Percentiles rank a stretch among this genome's conserved stretches.
Evolutionary conservation across 2,113 vertebrate species (phyloP).

Genomic region (Elachura formosa): DNA sequence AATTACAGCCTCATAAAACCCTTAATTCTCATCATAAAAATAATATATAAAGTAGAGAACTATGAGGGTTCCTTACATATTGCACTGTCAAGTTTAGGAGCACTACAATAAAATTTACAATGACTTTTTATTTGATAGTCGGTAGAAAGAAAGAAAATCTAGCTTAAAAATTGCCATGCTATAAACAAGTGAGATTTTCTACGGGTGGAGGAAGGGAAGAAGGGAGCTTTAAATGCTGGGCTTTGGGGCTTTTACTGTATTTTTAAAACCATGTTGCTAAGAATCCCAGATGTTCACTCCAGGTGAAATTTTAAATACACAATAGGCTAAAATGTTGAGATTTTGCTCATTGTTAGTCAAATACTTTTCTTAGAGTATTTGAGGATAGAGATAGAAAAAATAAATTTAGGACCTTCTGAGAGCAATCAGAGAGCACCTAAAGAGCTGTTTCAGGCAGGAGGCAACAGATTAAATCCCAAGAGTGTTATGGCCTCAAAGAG

Average conservation of each 20-base stretch:
- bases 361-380: neutral
- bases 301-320: conserved; percentile 19
- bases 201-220: neutral
- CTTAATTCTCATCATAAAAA: conserved; percentile 77
- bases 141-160: conserved; percentile 34
- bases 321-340: conserved; percentile 18
- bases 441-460: neutral
- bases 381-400: neutral
- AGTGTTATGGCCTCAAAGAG: neutral
- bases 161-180: conserved; percentile 55
- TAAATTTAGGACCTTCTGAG: neutral
- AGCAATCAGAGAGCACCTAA: neutral
- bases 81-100: conserved; percentile 72
- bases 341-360: neutral
- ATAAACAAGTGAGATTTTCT: conserved; percentile 61
- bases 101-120: conserved; percentile 72
- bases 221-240: neutral
- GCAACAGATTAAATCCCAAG: neutral
- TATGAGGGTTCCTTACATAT: conserved; percentile 69
- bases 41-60: conserved; percentile 78
- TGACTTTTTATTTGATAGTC: conserved; percentile 69
- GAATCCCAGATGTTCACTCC: conserved; percentile 16
- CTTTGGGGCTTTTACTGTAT: conserved; percentile 14
- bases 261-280: conserved; percentile 5
- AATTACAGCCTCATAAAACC: conserved; percentile 76